A percentile compares a stretch with the other conserved stretches of the same genome.
phyloP scores from a whole-genome alignment of 2,113 vertebrate species.

The Erpornis zantholeuca region DNA sequence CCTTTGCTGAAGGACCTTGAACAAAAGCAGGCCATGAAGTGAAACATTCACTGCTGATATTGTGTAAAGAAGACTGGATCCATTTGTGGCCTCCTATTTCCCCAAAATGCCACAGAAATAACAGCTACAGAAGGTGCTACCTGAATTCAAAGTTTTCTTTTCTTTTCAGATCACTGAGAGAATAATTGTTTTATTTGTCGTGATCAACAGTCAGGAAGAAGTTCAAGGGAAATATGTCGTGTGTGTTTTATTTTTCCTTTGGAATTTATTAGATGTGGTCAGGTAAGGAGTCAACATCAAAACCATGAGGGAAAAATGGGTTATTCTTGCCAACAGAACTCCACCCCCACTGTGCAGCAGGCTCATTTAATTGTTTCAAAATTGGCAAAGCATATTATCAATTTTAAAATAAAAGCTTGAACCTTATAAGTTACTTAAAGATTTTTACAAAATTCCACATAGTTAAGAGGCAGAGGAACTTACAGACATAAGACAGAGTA shows the following conservation, averaged over 20 bases:
- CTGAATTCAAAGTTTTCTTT: constrained; percentile 3
- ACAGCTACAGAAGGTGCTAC: background rate
- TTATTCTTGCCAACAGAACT: background rate
- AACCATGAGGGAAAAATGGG: background rate
- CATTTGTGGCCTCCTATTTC: background rate
- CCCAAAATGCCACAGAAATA: background rate
- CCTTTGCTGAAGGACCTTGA: background rate
- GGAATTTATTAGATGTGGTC: constrained; percentile 88
- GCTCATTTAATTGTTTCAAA: background rate
- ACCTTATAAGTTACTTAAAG: background rate
- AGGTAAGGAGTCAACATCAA: constrained; percentile 73
- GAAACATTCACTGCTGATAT: background rate
- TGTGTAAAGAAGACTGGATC: background rate
- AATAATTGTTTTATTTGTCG: constrained; percentile 83
- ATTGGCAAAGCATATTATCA: background rate
- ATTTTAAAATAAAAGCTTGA: constrained; percentile 12
- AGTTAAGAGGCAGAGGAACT: background rate
- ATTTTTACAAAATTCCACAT: background rate
- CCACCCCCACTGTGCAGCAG: background rate
- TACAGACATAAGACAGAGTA: background rate
- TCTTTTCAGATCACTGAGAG: constrained; percentile 85
- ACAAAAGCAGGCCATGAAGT: background rate
- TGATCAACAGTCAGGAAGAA: constrained; percentile 88
- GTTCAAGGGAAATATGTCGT: constrained; percentile 87
- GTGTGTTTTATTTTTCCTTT: constrained; percentile 87